Base-by-base conservation (phyloP, 2,113 vertebrate genomes). In the Megalops atlanticus region DNA sequence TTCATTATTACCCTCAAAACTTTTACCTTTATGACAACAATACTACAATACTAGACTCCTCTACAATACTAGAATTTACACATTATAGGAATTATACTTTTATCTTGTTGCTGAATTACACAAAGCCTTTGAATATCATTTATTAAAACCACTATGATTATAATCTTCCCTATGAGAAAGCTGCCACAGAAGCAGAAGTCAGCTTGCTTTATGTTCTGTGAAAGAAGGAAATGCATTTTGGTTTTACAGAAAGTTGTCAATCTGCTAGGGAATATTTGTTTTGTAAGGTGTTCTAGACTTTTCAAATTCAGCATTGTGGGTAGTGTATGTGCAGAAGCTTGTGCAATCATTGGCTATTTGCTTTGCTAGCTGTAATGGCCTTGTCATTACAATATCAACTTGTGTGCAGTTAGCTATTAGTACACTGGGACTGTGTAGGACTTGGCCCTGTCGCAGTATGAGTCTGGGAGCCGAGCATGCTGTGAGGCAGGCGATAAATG, bases 401-500 rank as follows among this genome's bases (percentile, higher is more conserved):
- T 27, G 69, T 71, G 31, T 71, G 69, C 31, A 14, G 35, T 36
- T 33, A 71, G 69, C 15, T 15, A 11, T 71, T 71, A 45, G 41
- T 47, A 39, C 31, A 40, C 78, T 24, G 7, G 36, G 33, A 74
- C n/a, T 11, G 31, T 33, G 69, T 38, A 33, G 35, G 69, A 71
- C 70, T 18, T 33, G 76, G 58, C 24, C 64, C 27, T 76, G 24
- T 80, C n/a, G 39, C 31, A 24, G 36, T 49, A 58, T 33, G 38
- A 49, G 69, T 27, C 47, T 8, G 80, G 21, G 54, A 81, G 41
- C 39, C 3, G 10, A 38, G 11, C 58, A 1, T 18, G 18, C 41
- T 16, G n/a, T 72, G 10, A 68, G 58, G 73, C 54, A 35, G 43
- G 58, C 38, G 73, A 70, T 79, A 70, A 83, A 80, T 70, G 78